Percentiles rank a stretch among this genome's conserved stretches.
Evolutionary conservation across 2,113 vertebrate species (phyloP).

Genomic region (Engystomops pustulosus): DNA sequence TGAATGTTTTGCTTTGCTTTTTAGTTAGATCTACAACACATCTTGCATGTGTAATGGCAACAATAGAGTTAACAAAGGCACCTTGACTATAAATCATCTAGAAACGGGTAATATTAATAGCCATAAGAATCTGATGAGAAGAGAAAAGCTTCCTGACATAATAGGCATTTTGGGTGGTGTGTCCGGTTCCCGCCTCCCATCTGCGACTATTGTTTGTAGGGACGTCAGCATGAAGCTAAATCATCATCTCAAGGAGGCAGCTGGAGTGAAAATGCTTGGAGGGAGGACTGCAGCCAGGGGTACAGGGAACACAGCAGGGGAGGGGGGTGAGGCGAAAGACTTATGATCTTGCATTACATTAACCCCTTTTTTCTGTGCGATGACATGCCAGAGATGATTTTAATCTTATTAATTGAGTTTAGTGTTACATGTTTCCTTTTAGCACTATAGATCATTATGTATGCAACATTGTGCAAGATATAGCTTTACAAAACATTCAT

Average conservation of each 20-base stretch:
- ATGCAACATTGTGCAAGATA: no score
- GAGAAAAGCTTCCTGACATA: slow-evolving; percentile 47
- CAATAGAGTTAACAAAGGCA: slow-evolving; percentile 25
- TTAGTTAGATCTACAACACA: background rate
- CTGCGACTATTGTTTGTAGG: slow-evolving; percentile 56
- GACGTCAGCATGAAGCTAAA: slow-evolving; percentile 57
- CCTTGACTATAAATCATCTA: slow-evolving; percentile 8
- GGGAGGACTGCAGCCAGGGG: slow-evolving; percentile 37
- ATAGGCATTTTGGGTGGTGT: slow-evolving; percentile 53
- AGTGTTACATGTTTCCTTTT: background rate
- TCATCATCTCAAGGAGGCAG: slow-evolving; percentile 46
- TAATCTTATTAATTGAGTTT: background rate
- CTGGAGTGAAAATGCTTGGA: slow-evolving; percentile 41
- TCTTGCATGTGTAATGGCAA: background rate
- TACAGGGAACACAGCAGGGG: slow-evolving; percentile 2
- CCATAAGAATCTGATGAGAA: slow-evolving; percentile 22
- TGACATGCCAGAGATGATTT: background rate
- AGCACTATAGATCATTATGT: background rate
- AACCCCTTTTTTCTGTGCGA: slow-evolving; percentile 14
- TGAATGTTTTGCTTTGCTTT: background rate
- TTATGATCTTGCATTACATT: slow-evolving; percentile 19
- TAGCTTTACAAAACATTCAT: no score
- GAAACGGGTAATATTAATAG: slow-evolving; percentile 33
- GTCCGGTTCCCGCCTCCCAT: slow-evolving; percentile 55
- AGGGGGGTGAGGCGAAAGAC: slow-evolving; percentile 8